Base-by-base conservation (phyloP, 2,888 invertebrate species). In the Tiphia femorata region DNA sequence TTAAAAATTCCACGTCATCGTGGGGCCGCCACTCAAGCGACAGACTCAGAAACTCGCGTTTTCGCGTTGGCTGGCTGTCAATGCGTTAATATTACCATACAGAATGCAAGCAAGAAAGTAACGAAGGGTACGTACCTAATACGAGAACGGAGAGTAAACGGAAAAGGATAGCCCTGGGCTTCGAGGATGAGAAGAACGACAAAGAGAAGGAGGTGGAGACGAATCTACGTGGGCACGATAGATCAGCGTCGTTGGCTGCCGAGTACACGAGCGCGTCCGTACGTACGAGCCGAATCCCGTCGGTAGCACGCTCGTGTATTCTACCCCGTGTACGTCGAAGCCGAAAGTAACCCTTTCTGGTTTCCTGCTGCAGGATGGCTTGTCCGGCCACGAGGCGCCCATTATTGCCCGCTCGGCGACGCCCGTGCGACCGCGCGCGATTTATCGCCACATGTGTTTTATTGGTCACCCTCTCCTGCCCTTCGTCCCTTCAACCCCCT, bases 361-460 rank as follows among this genome's bases (percentile, higher is more conserved):
- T 64, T 60, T 67, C 60, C 62, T 49, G 49, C 49, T 40, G 52
- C 58, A 53, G 55, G 47, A 57, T 49, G 38, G 56, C 49, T 54
- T 46, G 57, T 52, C 49, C 63, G 53, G 58, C 73, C 72, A 70
- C 68, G 72, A 66, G 70, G 64, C 69, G 64, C 69, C 73, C 68
- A 71, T 77, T 76, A 77, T 75, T 73, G 71, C 66, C 70, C 69
- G 70, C 69, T 72, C 68, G 70, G 72, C 71, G 75, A 75, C 64
- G 67, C 64, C 61, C 73, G 66, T 60, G 63, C 62, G 62, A 65
- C 72, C 64, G 54, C 62, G 55, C 64, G 72, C 73, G 70, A 78
- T 78, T 78, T 78, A 78, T 78, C 73, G 77, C 64, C 65, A 55
- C 59, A 67, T 75, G 76, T 75, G 75, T 78, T 77, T 78, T 78